Evolutionary conservation across 2,888 invertebrate genomes (phyloP).

Genomic region (Ctenicera cuprea): DNA sequence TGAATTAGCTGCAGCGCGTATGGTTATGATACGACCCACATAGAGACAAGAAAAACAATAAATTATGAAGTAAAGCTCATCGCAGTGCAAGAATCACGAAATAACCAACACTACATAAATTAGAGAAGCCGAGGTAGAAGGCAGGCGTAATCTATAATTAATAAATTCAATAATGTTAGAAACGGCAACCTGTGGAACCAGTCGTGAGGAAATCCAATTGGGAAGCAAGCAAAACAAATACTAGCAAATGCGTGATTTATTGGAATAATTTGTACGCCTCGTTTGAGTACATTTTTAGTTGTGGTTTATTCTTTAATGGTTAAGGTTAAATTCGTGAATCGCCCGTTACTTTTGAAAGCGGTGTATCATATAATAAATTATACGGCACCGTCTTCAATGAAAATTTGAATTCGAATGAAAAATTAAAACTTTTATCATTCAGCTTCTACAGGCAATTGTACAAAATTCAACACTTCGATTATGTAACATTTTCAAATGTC

Average conservation of each 20-base stretch:
- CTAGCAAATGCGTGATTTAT: constrained; percentile 47
- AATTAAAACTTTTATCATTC: background rate
- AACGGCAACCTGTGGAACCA: constrained; percentile 52
- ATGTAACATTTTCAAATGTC: background rate
- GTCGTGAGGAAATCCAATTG: constrained; percentile 51
- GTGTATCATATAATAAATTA: background rate
- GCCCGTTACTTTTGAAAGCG: constrained; percentile 23
- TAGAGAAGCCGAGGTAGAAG: constrained; percentile 55
- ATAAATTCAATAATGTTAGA: constrained; percentile 58
- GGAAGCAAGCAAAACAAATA: constrained; percentile 49
- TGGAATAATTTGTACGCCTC: constrained; percentile 44
- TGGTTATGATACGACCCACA: constrained; percentile 41
- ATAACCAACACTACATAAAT: constrained; percentile 58
- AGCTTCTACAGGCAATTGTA: background rate
- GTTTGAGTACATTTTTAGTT: constrained; percentile 30
- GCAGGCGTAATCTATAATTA: constrained; percentile 57
- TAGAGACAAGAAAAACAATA: constrained; percentile 39
- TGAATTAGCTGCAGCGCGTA: constrained; percentile 24
- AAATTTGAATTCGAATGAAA: background rate
- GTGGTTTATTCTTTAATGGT: constrained; percentile 10
- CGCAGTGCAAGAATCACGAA: constrained; percentile 52
- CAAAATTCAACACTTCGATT: background rate
- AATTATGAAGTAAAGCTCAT: constrained; percentile 39
- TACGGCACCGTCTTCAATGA: background rate
- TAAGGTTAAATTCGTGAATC: constrained; percentile 35